phyloP scores from a whole-genome alignment of 1,140 invertebrate species.

The Episyrphus balteatus region DNA sequence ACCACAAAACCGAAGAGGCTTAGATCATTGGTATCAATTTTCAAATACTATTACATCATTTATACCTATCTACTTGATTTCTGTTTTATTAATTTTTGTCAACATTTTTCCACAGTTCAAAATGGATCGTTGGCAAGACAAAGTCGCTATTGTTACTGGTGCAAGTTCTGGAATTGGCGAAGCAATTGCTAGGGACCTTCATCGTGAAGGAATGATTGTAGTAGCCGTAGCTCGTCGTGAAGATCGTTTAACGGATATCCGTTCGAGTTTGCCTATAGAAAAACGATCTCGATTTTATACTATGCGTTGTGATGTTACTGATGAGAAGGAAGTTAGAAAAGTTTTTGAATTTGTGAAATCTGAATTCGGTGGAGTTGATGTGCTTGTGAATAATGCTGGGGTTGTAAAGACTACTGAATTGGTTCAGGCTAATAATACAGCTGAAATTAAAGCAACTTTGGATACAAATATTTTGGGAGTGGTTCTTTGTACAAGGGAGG shows the following conservation, averaged over 20 bases:
- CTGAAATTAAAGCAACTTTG: conserved; percentile 42
- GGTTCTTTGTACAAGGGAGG: conserved; percentile 48
- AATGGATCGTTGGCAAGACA: conserved; percentile 53
- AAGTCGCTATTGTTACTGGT: conserved; percentile 56
- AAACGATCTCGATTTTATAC: conserved; percentile 33
- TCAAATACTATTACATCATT: no score
- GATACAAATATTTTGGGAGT: conserved; percentile 55
- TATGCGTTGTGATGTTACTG: conserved; percentile 48
- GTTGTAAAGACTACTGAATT: conserved; percentile 22
- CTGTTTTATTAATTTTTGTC: no score
- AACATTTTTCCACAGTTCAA: not conserved
- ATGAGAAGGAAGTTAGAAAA: conserved; percentile 47
- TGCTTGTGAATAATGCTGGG: conserved; percentile 63
- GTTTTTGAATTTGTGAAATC: conserved; percentile 52
- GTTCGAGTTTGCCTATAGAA: conserved; percentile 7
- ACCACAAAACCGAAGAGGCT: no score
- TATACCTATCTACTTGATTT: no score
- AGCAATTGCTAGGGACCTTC: conserved; percentile 40
- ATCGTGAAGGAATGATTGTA: conserved; percentile 48
- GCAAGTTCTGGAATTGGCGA: conserved; percentile 57
- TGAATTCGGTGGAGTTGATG: conserved; percentile 48
- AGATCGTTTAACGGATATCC: conserved; percentile 41
- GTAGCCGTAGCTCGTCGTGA: conserved; percentile 54
- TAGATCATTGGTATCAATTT: no score
- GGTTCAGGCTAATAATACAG: conserved; percentile 20